Conservation (phyloP, 1,140 invertebrate species). For the Asobara japonica region DNA sequence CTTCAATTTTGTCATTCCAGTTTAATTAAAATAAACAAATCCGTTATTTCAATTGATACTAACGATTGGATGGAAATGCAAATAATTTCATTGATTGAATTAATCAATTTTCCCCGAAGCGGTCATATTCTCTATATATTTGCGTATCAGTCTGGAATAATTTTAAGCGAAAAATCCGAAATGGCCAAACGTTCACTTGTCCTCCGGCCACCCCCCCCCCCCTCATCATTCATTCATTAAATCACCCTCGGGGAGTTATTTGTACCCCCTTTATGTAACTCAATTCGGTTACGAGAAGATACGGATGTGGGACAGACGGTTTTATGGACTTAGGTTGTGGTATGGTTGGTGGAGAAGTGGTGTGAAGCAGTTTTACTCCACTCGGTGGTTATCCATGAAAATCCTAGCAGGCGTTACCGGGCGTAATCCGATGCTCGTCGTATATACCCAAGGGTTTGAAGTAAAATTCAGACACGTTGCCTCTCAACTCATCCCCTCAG, state of each 20-base stretch:
- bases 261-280: neutral
- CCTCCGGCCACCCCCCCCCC: no score
- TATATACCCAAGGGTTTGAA: neutral
- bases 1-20: neutral
- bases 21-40: neutral
- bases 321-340: neutral
- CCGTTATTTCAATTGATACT: no score
- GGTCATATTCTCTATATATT: no score
- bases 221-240: neutral
- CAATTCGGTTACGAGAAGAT: neutral
- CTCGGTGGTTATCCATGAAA: conserved; percentile 12
- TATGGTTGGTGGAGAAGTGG: neutral
- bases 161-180: neutral
- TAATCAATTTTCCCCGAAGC: no score
- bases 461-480: neutral
- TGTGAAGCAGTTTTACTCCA: neutral
- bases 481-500: neutral
- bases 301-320: neutral
- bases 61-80: neutral
- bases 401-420: conserved; percentile 16
- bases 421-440: conserved; percentile 11
- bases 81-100: neutral
- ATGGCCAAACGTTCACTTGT: no score
- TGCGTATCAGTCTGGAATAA: neutral
- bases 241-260: neutral